Evolutionary conservation across 2,888 invertebrate genomes (phyloP).

Genomic region (Lasioglossum leucozonium): DNA sequence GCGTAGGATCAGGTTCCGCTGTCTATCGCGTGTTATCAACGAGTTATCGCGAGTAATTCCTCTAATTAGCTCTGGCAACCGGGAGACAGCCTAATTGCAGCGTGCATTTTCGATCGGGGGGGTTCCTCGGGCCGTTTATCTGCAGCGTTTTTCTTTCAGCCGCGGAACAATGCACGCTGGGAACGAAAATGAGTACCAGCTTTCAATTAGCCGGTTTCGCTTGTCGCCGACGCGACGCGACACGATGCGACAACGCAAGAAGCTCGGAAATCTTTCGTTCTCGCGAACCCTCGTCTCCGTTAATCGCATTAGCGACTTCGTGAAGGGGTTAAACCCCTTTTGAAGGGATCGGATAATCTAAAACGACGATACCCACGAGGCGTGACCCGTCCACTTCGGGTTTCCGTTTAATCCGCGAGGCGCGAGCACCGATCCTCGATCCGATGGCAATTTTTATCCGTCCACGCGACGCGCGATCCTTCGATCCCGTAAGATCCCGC

Average conservation of each 20-base stretch:
- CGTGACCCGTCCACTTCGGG: constrained; percentile 5
- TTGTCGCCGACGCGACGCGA: neutral
- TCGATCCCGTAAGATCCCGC: neutral
- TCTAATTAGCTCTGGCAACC: neutral
- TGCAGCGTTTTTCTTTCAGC: neutral
- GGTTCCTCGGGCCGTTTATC: neutral
- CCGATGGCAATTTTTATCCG: neutral
- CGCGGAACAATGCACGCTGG: neutral
- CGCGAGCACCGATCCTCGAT: neutral
- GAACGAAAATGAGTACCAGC: neutral
- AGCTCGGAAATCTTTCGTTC: constrained; percentile 18
- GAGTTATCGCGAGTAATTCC: neutral
- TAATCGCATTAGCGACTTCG: constrained; percentile 36
- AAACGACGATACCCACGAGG: neutral
- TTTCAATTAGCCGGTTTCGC: neutral
- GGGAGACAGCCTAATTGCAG: neutral
- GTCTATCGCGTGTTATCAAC: neutral
- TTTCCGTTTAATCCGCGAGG: constrained; percentile 29
- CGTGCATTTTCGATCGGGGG: neutral
- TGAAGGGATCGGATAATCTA: constrained; percentile 29
- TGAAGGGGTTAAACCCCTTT: constrained; percentile 31
- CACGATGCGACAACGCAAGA: neutral
- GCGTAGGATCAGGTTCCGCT: constrained; percentile 4
- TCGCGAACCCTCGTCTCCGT: constrained; percentile 4
- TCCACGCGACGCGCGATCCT: neutral